A percentile compares a stretch with the other conserved stretches of the same genome.
phyloP scores from a whole-genome alignment of 2,888 invertebrate species.

The Tetragonula carbonaria region DNA sequence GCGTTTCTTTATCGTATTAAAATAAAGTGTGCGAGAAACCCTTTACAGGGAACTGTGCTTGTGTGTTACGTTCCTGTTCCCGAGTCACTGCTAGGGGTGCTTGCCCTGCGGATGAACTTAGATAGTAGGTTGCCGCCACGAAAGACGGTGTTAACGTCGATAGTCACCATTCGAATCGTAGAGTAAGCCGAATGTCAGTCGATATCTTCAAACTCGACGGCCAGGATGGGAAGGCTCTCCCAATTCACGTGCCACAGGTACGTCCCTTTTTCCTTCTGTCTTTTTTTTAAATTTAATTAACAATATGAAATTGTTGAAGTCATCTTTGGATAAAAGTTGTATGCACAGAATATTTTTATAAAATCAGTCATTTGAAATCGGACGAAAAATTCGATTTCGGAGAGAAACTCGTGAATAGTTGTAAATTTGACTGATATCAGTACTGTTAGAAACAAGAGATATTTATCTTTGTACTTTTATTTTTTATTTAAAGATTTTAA shows the following conservation, averaged over 20 bases:
- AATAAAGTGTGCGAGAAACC: slow-evolving; percentile 51
- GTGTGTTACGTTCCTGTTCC: slow-evolving; percentile 76
- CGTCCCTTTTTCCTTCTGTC: neutral
- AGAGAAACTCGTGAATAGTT: neutral
- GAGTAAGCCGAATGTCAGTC: slow-evolving; percentile 62
- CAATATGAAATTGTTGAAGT: neutral
- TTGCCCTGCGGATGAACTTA: slow-evolving; percentile 79
- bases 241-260: slow-evolving; percentile 62
- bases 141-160: slow-evolving; percentile 67
- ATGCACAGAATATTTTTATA: neutral
- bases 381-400: neutral
- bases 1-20: slow-evolving; percentile 60
- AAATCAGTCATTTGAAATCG: neutral
- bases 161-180: slow-evolving; percentile 43
- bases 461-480: neutral
- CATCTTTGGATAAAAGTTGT: neutral
- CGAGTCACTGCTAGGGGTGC: slow-evolving; percentile 79
- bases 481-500: neutral
- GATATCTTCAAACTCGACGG: slow-evolving; percentile 64
- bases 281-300: neutral
- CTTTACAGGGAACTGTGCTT: slow-evolving; percentile 57
- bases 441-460: neutral
- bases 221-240: slow-evolving; percentile 58
- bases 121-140: slow-evolving; percentile 67
- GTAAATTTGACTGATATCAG: neutral